These are phyloP conservation scores for Chydorus sphaericus DNA, from an alignment of 2,888 invertebrate species.

Conservation along the genomic window DNA sequence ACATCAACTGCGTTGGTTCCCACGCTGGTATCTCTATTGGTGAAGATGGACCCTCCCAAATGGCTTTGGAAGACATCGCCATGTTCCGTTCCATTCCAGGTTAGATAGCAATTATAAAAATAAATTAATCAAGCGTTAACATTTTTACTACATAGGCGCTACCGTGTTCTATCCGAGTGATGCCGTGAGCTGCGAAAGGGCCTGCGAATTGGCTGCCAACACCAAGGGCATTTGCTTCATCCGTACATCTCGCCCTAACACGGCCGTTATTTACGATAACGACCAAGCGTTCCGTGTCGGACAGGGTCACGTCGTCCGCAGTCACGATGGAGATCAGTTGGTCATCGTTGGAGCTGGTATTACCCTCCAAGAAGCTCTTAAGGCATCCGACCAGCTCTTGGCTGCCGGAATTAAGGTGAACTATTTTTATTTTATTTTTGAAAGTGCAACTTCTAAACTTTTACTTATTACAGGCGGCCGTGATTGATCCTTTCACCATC, in stretches of 20 bases:
- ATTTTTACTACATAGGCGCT: constrained; percentile 26
- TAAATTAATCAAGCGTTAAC: background rate
- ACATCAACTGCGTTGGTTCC: constrained; percentile 90
- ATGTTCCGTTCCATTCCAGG: constrained; percentile 86
- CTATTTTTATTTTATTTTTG: no score
- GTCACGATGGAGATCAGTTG: constrained; percentile 59
- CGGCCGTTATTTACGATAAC: constrained; percentile 68
- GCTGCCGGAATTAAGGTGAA: constrained; percentile 51
- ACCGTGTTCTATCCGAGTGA: constrained; percentile 62
- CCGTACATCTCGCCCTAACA: constrained; percentile 84
- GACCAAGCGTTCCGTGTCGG: constrained; percentile 69
- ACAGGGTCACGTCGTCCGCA: constrained; percentile 59
- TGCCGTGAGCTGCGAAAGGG: constrained; percentile 86
- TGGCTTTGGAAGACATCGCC: constrained; percentile 97
- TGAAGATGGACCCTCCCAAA: constrained; percentile 97
- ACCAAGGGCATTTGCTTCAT: constrained; percentile 90
- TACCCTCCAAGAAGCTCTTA: constrained; percentile 78
- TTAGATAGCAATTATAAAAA: constrained; percentile 4
- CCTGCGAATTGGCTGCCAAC: constrained; percentile 90
- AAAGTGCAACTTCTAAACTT: no score
- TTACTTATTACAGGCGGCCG: no score
- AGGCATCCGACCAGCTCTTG: constrained; percentile 60
- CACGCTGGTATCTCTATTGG: constrained; percentile 98
- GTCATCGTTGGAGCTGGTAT: constrained; percentile 86
- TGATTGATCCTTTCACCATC: constrained; percentile 89